These are phyloP conservation scores for Patiria miniata DNA, from an alignment of 35 echinoderm and acorn worm genomes.

Conservation along the genomic window DNA sequence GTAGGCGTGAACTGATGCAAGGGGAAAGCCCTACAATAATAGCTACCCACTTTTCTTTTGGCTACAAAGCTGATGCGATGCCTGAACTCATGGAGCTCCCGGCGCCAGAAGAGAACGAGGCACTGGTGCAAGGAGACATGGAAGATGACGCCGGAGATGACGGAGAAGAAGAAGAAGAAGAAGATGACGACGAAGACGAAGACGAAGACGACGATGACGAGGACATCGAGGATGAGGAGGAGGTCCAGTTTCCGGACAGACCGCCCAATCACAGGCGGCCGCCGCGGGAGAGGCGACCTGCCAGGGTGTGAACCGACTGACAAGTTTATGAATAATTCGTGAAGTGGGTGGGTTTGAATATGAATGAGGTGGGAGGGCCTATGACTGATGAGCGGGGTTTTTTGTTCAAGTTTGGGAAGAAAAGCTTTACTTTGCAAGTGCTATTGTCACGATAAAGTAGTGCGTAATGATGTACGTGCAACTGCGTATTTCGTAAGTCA, in stretches of 20 bases:
- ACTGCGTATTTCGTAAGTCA: too few relatives aligned
- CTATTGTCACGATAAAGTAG: too few relatives aligned
- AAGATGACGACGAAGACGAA: constrained; percentile 58
- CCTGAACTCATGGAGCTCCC: not conserved
- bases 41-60: too few relatives aligned
- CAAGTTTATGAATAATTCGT: not conserved
- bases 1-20: too few relatives aligned
- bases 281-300: constrained; percentile 29
- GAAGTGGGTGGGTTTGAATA: too few relatives aligned
- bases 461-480: too few relatives aligned
- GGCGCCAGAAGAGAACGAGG: constrained; percentile 2
- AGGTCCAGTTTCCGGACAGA: constrained; percentile 85
- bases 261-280: constrained; percentile 70
- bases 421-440: too few relatives aligned
- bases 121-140: not conserved
- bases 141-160: not conserved
- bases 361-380: not conserved
- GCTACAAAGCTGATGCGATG: not conserved
- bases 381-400: too few relatives aligned
- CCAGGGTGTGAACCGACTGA: not conserved
- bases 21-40: too few relatives aligned
- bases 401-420: too few relatives aligned
- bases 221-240: constrained; percentile 65
- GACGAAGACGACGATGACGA: constrained; percentile 61
- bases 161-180: constrained; percentile 51